Base-by-base conservation (phyloP, 92 coral and sea anemone species). In the Actinostola sp. region DNA sequence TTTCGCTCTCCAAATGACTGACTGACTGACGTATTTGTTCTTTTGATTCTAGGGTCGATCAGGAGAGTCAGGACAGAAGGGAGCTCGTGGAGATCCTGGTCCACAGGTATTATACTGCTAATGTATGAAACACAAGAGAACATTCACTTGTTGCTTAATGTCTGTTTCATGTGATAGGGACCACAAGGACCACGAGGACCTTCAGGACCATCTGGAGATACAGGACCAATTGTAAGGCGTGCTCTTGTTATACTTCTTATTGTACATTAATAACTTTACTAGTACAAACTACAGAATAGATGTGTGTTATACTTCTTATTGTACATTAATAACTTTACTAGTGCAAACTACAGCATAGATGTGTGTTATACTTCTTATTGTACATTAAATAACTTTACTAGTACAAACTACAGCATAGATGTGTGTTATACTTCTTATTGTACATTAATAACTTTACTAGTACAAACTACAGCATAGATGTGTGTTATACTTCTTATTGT, bases 81-180 rank as follows among this genome's bases (percentile, higher is more conserved):
- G 99, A 15, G 90, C 85, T 62, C 93, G 95, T 63, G 99, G 99
- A n/a, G 99, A 89, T 53, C 75, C 97, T n/a, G 99, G 99, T 45
- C 87, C 90, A 33, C 90, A 79, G 75, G 99, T 88, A 66, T 24
- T 39, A 39, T 39, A 39, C 14, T 39, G 45, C 14, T 7, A 39
- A 39, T 7, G 14, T 7, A 39, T 39, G 45, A 39, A 39, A 39
- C 26, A 33, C 17, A 8, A 36, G 29, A 25, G 34, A 1, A n/a
- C 13, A 12, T 8, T 17, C 42, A 23, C 4, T 13, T 59, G 44
- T 15, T 59, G n/a, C 14, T 17, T 17, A 5, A 34, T 29, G 16
- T 45, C 41, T 32, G 46, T 29, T 78, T 33, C 44, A 29, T 24
- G 38, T 36, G 19, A 1, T 57, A 92, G 95, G 97, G 97, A n/a